Base-by-base conservation (phyloP, 2,113 vertebrate genomes). In the Notothenia rossii region DNA sequence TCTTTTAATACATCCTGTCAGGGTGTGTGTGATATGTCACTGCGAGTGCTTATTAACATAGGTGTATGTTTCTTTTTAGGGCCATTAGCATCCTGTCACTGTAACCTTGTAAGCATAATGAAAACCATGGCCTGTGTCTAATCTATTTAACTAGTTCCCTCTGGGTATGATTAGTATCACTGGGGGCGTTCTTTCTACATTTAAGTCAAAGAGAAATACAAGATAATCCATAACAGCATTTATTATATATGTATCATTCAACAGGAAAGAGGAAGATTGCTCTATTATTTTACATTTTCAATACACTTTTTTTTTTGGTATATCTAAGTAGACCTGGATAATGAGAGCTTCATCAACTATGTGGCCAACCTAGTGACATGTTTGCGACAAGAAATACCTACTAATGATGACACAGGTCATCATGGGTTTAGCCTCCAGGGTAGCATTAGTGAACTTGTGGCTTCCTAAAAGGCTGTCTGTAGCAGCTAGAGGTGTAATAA, bases 401-500 rank as follows among this genome's bases (percentile, higher is more conserved):
- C 81, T 85, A 88, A 92, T 85, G 86, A 92, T 85, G 86, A 83
- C 67, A 62, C 65, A 55, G 76, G 73, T 68, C 64, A 81, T 84
- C 50, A 77, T 18, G 33, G 48, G 59, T 64, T 72, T 54, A 56
- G 72, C 70, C 75, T 81, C 72, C 56, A 43, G 84, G 76, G 71
- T 78, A n/a, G 14, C 65, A 66, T 82, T 65, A 71, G 20, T 65
- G 22, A 48, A 77, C 54, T 61, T 82, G 36, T 54, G 22, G 58
- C 36, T 36, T 64, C 72, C 60, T 20, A 70, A 73, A 75, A 64
- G 22, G 54, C 61, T 60, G 25, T 46, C 20, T 58, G 55, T 49
- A 81, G 55, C 58, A 79, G 78, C 62, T 9, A 5, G 12, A 66
- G 33, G 63, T 50, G 50, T 70, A 56, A 71, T 69, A 71, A 75